Conservation (phyloP, 92 coral and sea anemone genomes). For the Porites evermanni region DNA sequence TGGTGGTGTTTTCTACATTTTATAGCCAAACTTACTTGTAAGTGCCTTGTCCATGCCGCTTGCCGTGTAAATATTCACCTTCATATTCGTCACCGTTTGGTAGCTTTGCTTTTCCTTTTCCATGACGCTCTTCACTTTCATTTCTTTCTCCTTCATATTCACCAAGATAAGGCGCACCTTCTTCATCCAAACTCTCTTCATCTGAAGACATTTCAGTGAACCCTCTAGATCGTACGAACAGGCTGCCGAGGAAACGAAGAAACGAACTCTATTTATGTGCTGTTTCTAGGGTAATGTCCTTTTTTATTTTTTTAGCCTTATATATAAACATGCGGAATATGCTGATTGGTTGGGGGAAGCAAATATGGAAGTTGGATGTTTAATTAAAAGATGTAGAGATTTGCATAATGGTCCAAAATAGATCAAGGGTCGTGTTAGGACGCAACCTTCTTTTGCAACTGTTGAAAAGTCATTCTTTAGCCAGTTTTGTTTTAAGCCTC, state of each 20-base stretch:
- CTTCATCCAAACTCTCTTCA: conserved; percentile 89
- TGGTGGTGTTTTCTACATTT: background rate
- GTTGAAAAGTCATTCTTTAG: too few relatives aligned
- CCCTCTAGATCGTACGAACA: background rate
- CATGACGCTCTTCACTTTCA: conserved; percentile 91
- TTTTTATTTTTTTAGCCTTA: background rate
- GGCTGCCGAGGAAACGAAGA: too few relatives aligned
- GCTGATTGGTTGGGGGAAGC: conserved; percentile 19
- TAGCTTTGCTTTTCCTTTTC: conserved; percentile 95
- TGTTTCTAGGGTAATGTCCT: conserved; percentile 36
- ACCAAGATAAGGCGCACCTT: conserved; percentile 89
- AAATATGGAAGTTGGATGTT: background rate
- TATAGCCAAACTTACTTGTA: conserved; percentile 82
- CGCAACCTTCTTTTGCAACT: too few relatives aligned
- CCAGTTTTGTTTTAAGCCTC: too few relatives aligned
- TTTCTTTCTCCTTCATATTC: conserved; percentile 98
- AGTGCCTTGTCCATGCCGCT: conserved; percentile 92
- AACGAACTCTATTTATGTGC: conserved; percentile 3
- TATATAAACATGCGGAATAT: conserved; percentile 3
- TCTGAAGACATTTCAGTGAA: conserved; percentile 80
- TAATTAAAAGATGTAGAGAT: conserved; percentile 22
- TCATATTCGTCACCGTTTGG: conserved; percentile 97
- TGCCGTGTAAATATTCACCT: conserved; percentile 90
- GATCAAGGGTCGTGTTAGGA: background rate
- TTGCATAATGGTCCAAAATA: conserved; percentile 9